A percentile compares a stretch with the other conserved stretches of the same genome.
These are phyloP conservation scores for Lichenostomus cassidix DNA, from an alignment of 2,113 vertebrate species.

Conservation along the genomic window DNA sequence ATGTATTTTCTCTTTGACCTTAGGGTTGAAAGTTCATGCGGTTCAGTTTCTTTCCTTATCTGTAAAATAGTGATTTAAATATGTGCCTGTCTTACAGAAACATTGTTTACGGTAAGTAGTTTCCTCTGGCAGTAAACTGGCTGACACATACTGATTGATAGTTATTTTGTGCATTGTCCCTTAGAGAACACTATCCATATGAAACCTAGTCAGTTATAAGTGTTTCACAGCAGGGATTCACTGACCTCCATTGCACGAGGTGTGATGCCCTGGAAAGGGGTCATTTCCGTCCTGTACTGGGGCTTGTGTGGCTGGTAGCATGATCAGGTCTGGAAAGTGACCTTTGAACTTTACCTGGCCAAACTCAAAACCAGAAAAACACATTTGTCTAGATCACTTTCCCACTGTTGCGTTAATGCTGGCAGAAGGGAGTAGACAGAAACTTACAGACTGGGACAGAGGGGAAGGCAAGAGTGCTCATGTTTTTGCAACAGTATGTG, in stretches of 20 bases:
- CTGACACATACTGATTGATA: not conserved
- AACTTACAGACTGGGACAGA: not conserved
- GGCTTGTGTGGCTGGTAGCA: not conserved
- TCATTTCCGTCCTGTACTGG: not conserved
- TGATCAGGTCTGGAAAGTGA: not conserved
- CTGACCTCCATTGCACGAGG: not conserved
- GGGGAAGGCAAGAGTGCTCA: not conserved
- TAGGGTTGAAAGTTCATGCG: not conserved
- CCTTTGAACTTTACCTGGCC: not conserved
- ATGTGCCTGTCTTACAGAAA: not conserved
- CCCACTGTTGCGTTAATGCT: not conserved
- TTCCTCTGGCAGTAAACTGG: not conserved
- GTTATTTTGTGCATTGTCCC: not conserved
- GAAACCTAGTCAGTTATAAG: not conserved
- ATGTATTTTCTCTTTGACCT: not conserved
- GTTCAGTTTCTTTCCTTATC: not conserved
- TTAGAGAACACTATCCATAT: not conserved
- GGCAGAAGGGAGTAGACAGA: not conserved
- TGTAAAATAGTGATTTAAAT: not conserved
- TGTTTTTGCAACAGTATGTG: not conserved
- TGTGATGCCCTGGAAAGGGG: not conserved
- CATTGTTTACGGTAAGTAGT: not conserved
- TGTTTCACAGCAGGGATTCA: not conserved
- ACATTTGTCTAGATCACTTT: not conserved
- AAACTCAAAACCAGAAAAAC: not conserved